phyloP scores from a whole-genome alignment of 1,140 invertebrate species.

The Caligus rogercresseyi region DNA sequence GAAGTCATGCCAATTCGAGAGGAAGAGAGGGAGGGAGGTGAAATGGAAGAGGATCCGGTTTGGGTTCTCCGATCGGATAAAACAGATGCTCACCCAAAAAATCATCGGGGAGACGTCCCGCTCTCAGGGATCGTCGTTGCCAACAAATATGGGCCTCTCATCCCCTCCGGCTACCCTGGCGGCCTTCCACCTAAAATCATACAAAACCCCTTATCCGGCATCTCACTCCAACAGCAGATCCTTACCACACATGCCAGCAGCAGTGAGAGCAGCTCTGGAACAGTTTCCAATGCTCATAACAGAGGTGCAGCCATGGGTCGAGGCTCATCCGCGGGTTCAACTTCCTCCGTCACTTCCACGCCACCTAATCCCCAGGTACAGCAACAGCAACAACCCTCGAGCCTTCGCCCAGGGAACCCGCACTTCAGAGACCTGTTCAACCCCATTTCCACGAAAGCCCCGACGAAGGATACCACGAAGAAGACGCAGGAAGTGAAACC shows the following conservation, averaged over 20 bases:
- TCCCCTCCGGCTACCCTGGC: not conserved
- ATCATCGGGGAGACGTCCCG: not conserved
- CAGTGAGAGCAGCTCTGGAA: not conserved
- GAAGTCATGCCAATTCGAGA: not conserved
- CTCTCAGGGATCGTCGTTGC: conserved; percentile 12
- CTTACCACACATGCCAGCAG: not conserved
- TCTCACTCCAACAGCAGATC: not conserved
- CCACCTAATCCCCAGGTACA: not conserved
- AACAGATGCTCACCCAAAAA: not conserved
- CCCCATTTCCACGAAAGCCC: conserved; percentile 8
- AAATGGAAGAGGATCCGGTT: not conserved
- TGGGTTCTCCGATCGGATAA: not conserved
- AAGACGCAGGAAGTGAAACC: conserved; percentile 2
- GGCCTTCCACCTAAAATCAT: not conserved
- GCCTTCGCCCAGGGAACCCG: not conserved
- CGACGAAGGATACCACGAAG: conserved; percentile 15
- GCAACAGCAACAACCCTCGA: conserved; percentile 4
- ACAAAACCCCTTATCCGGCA: not conserved
- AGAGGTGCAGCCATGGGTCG: not conserved
- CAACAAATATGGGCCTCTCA: too few relatives aligned
- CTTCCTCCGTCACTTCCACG: not conserved
- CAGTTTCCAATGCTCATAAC: not conserved
- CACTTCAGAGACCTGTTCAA: conserved; percentile 10
- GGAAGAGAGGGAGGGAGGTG: too few relatives aligned
- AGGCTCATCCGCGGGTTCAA: not conserved